Evolutionary conservation across 2,113 vertebrate genomes (phyloP).

Genomic region (Lycaon pictus): DNA sequence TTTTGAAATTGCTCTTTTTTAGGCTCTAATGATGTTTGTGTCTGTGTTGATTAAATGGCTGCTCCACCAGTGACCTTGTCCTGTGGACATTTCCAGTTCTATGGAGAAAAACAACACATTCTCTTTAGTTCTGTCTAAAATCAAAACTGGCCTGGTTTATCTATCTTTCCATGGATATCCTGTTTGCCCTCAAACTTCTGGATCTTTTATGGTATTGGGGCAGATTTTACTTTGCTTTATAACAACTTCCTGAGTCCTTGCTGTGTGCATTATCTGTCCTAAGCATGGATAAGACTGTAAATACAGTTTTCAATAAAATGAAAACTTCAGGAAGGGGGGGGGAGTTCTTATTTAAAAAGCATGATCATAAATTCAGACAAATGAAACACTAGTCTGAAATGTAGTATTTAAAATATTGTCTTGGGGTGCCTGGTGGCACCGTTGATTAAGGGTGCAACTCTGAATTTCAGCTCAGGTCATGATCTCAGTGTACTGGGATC

Average conservation of each 20-base stretch:
- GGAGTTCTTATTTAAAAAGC: neutral
- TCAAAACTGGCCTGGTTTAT: neutral
- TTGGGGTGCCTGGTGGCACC: neutral
- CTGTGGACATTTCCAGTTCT: neutral
- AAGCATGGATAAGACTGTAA: neutral
- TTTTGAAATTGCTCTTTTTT: neutral
- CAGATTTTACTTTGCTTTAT: conserved; percentile 3
- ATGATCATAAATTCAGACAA: neutral
- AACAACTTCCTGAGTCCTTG: neutral
- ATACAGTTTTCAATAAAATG: neutral
- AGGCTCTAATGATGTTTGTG: neutral
- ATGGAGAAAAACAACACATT: neutral
- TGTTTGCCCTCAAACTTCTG: neutral
- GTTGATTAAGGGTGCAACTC: neutral
- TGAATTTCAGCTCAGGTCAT: neutral
- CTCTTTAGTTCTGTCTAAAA: neutral
- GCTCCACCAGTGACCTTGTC: neutral
- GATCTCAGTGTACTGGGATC: neutral
- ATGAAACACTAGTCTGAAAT: neutral
- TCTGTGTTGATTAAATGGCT: neutral
- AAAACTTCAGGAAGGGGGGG: neutral
- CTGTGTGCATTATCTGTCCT: neutral
- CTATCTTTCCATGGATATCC: neutral
- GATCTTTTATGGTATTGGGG: neutral
- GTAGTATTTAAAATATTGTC: neutral